A percentile compares a stretch with the other conserved stretches of the same genome.
Evolutionary conservation across 2,113 vertebrate genomes (phyloP).

Genomic region (Pelobates fuscus): DNA sequence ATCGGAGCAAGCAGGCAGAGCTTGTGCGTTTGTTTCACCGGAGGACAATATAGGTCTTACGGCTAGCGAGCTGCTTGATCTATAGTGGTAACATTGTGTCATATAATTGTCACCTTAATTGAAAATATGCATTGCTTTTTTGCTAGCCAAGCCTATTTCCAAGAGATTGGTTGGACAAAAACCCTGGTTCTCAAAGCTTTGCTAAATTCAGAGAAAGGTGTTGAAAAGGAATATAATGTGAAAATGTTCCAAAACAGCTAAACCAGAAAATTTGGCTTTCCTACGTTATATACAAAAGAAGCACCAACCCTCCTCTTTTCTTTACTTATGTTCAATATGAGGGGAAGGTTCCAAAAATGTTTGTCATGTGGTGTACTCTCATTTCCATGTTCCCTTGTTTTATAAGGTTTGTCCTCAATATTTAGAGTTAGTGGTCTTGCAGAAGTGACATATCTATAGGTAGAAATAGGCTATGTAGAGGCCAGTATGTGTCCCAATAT

Average conservation of each 20-base stretch:
- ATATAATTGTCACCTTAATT: conserved; percentile 8
- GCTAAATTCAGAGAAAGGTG: not conserved
- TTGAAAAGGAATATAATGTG: too few relatives aligned
- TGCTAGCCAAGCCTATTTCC: conserved; percentile 16
- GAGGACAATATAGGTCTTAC: not conserved
- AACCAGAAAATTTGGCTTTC: not conserved
- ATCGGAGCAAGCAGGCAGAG: not conserved
- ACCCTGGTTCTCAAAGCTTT: not conserved
- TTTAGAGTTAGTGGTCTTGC: conserved; percentile 28
- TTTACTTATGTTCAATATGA: not conserved
- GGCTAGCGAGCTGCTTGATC: not conserved
- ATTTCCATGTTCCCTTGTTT: not conserved
- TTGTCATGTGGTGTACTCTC: conserved; percentile 16
- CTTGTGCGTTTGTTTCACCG: not conserved
- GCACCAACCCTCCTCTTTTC: not conserved
- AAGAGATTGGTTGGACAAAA: conserved; percentile 13
- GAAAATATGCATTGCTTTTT: conserved; percentile 43
- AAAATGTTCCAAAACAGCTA: not conserved
- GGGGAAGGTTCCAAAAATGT: not conserved
- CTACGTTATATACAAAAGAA: not conserved
- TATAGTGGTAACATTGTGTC: conserved; percentile 14
- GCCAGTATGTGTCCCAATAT: not conserved
- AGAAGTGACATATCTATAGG: not conserved
- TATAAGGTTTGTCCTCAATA: not conserved
- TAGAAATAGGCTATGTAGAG: not conserved